Base-by-base conservation (phyloP, 2,113 vertebrate species). In the Chaetura pelagica region DNA sequence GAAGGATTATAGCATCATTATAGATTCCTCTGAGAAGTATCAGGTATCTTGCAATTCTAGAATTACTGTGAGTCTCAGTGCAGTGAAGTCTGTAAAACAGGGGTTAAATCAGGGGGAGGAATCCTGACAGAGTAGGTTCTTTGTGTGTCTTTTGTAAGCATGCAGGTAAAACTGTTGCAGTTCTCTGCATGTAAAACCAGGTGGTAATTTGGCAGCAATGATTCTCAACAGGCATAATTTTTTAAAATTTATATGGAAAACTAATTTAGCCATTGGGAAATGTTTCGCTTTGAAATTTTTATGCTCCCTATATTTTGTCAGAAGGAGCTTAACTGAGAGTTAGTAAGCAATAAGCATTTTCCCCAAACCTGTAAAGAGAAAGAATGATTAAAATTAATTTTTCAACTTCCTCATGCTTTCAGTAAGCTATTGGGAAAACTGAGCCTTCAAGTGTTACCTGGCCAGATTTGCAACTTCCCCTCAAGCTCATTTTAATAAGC, bases 261-360 rank as follows among this genome's bases (percentile, higher is more conserved):
- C 29, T 66, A 76, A 71, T 67, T 67, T 77, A 59, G 35, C 51
- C 55, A 79, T 30, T 94, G 76, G 74, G 54, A 97, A 80, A 59
- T 87, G 22, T 93, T 75, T 94, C 63, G 79, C 78, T 80, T 83
- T 83, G 77, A 81, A 92, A 90, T 55, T 66, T 42, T 74, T 91
- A 44, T 84, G 27, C 40, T 57, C 74, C 38, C 22, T 72, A 19
- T 95, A 76, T 91, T 96, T 96, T 90, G 69, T 40, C 57, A 85
- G 85, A 69, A 62, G 40, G 15, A 52, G 24, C 26, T 91, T 68
- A 84, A 84, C 59, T 86, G 63, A 64, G 49, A 67, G 52, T 86
- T 94, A 89, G 78, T 74, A 92, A 87, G 72, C 74, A 93, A 91
- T 93, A 95, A 94, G 71, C 96, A 89, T 71, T 76, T 78, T 48